phyloP scores from a whole-genome alignment of 2,888 invertebrate genomes.

The Stictocephala bisonia region DNA sequence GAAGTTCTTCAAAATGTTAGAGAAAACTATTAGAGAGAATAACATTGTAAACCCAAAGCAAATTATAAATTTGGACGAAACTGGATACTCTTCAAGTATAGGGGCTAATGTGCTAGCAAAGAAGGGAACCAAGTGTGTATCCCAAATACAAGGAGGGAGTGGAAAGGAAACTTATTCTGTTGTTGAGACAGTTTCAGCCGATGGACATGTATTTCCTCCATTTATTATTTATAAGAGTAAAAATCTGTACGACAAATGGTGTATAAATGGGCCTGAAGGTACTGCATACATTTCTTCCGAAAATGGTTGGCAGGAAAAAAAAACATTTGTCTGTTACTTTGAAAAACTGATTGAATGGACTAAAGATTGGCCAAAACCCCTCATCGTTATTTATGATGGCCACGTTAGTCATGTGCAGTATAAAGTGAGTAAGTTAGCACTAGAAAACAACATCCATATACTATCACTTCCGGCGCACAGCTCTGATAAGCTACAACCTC shows the following conservation, averaged over 20 bases:
- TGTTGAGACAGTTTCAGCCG: background rate
- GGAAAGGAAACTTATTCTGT: slow-evolving; percentile 11
- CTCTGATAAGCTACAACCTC: slow-evolving; percentile 11
- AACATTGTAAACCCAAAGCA: background rate
- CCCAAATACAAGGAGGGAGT: slow-evolving; percentile 6
- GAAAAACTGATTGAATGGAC: background rate
- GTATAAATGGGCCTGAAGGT: background rate
- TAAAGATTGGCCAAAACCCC: background rate
- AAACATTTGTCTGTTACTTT: background rate
- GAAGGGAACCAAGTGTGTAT: background rate
- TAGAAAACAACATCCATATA: slow-evolving; percentile 17
- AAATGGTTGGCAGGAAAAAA: slow-evolving; percentile 32
- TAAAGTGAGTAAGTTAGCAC: background rate
- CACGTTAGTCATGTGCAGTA: background rate
- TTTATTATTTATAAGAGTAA: slow-evolving; percentile 11
- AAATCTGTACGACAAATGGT: background rate
- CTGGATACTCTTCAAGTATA: slow-evolving; percentile 6
- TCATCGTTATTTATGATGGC: slow-evolving; percentile 5
- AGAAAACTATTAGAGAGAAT: background rate
- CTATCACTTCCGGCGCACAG: slow-evolving; percentile 8
- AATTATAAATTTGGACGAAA: slow-evolving; percentile 9
- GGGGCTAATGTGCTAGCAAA: background rate
- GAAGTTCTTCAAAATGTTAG: background rate
- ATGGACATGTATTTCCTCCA: background rate
- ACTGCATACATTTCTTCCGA: slow-evolving; percentile 4